Evolutionary conservation across 1,140 invertebrate species (phyloP), one percentile per base, ranked within the genome.

Genomic region (Capitella teleta): DNA sequence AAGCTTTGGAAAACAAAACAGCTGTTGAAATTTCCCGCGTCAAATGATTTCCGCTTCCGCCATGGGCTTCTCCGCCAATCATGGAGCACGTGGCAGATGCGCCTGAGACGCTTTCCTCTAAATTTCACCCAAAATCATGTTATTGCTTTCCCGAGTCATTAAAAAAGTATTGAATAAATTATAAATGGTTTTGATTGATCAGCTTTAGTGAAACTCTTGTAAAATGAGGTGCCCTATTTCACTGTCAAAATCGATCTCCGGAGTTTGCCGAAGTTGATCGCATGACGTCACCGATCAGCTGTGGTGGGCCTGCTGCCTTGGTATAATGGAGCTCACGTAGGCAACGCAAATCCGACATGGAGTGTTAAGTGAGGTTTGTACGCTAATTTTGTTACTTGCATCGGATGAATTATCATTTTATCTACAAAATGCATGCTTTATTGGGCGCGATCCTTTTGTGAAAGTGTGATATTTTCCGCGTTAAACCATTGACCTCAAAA

Each of bases 201-300:
- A 10, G n/a, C n/a, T 32, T 10, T 10, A 32, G n/a, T 32, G 8
- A 32, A 32, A 32, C 30, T 10, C 8, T 32, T 32, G n/a, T 8
- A 8, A 8, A 32, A 10, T 32, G n/a, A 10, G n/a, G 30, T 32
- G 8, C 8, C 30, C 8, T 32, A 32, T 32, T 32, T 32, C 8
- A 32, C n/a, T n/a, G 30, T n/a, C 30, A 10, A 32, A 6, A 8
- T 16, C 12, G 6, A 41, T 12, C 23, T 8, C 10, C 38, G 38
- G 18, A 41, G 23, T 12, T 12, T 6, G 10, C 23, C 38, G 38
- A 19, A 6, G 38, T 41, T 41, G 6, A 19, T 19, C 38, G 38
- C 38, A 41, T 41, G 6, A 41, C 38, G 38, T 41, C 38, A 41
- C 21, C 38, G 38, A 21, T 41, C 38, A 41, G 38, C 38, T 41